phyloP scores from a whole-genome alignment of 2,797 vertebrate species.

The Alosa sapidissima region DNA sequence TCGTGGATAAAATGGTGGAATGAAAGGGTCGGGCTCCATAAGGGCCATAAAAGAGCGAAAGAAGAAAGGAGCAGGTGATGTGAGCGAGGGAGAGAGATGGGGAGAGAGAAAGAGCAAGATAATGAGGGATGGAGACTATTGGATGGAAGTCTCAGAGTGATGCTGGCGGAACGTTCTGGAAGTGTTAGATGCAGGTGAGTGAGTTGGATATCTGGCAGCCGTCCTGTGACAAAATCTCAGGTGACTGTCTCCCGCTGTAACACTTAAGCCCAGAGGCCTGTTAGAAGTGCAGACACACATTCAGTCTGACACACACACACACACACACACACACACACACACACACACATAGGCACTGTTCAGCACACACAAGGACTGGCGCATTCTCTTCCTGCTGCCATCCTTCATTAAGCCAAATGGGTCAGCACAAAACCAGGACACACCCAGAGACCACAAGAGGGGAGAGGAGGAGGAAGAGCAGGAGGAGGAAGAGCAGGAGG shows the following conservation, averaged over 20 bases:
- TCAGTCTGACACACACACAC: neutral
- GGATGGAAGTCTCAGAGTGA: neutral
- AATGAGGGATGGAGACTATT: neutral
- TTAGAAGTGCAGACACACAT: neutral
- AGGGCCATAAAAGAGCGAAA: neutral
- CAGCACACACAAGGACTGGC: conserved; percentile 34
- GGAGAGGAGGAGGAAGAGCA: conserved; percentile 29
- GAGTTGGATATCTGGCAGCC: neutral
- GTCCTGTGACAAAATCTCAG: conserved; percentile 1
- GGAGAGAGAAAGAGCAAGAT: neutral
- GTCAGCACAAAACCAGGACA: conserved; percentile 48
- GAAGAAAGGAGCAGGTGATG: neutral
- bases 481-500: conserved; percentile 20
- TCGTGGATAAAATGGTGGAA: neutral
- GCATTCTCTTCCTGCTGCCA: conserved; percentile 27
- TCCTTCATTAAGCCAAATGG: conserved; percentile 51
- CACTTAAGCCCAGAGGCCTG: neutral
- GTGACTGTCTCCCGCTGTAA: neutral
- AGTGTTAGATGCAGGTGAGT: neutral
- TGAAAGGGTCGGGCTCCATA: neutral
- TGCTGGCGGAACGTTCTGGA: conserved; percentile 6
- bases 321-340: neutral
- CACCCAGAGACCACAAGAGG: conserved; percentile 24
- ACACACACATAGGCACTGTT: conserved; percentile 22
- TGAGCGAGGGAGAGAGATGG: neutral